Base-by-base conservation (phyloP, 1,140 invertebrate genomes). In the Nomia melanderi region DNA sequence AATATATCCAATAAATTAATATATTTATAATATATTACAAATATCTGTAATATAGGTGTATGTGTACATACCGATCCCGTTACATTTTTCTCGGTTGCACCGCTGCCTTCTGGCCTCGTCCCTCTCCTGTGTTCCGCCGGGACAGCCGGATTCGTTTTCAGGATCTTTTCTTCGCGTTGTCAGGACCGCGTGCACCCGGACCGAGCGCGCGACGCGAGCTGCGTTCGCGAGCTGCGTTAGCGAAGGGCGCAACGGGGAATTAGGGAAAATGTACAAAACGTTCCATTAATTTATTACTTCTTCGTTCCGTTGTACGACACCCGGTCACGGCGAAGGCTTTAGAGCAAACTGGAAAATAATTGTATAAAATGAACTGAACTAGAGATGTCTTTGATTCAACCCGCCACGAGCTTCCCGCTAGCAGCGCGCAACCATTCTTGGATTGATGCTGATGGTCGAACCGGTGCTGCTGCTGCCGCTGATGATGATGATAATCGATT, bases 11-110 rank as follows among this genome's bases (percentile, higher is more conserved):
- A 5, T 5, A 36, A 36, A 36, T 5, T 8, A 36, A 36, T 5
- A 50, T 6, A 17, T n/a, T n/a, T 50, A 50, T 50, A 50, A 50
- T 50, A 50, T n/a, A n/a, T n/a, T 6, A 1, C 20, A 17, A n/a
- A 17, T 17, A 17, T n/a, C 4, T 50, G n/a, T 50, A 50, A 50
- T 90, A 91, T 86, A 90, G 81, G 77, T 85, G 14, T 29, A n/a
- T 23, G 9, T 20, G 67, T 76, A 41, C 47, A 33, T 53, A 77
- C 56, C 27, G 7, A 59, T 44, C 54, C 50, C 23, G 17, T 31
- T 57, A 27, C 11, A 57, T 29, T 17, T 25, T 53, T 53, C 50
- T 23, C 47, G 47, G 47, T 50, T 50, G 5, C 3, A 31, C 31
- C 27, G 14, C 14, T 29, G 5, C n/a, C 14, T 57, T 17, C 14